Conservation (phyloP, 23 tunicate genomes). For the Diplosoma virens region DNA sequence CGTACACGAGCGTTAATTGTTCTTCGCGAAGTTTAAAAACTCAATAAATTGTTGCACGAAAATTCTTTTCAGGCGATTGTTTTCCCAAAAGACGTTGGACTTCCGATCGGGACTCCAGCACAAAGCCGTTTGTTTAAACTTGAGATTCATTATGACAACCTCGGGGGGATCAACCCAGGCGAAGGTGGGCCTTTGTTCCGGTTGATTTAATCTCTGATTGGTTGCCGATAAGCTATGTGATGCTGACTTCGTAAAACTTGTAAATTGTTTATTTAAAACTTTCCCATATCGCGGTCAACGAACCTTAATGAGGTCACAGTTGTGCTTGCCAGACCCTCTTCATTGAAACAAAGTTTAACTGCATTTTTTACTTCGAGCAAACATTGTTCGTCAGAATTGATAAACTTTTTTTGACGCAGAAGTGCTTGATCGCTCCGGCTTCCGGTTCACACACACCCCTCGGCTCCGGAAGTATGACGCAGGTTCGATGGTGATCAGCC, state of each 20-base stretch:
- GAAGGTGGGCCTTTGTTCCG: no score
- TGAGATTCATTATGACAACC: conserved; percentile 53
- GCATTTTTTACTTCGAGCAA: no score
- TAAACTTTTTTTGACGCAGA: conserved; percentile 12
- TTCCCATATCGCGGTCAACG: no score
- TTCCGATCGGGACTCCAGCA: conserved; percentile 32
- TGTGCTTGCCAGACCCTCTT: no score
- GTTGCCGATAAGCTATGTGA: no score
- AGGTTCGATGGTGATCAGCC: conserved; percentile 19
- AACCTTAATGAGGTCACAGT: no score
- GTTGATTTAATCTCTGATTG: no score
- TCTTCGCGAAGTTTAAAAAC: not conserved
- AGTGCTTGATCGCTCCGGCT: conserved; percentile 41
- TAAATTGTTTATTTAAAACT: no score
- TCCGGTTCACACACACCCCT: conserved; percentile 30
- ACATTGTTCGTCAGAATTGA: not conserved
- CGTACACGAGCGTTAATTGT: not conserved
- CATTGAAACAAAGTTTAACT: no score
- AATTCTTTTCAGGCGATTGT: conserved; percentile 19
- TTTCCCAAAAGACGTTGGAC: conserved; percentile 45
- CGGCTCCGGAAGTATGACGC: conserved; percentile 40
- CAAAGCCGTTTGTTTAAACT: conserved; percentile 10
- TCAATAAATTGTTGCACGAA: not conserved
- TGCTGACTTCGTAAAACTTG: no score
- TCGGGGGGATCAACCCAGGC: no score